Conservation (phyloP, 2,888 invertebrate species). For the Lacanobia wlatinum region DNA sequence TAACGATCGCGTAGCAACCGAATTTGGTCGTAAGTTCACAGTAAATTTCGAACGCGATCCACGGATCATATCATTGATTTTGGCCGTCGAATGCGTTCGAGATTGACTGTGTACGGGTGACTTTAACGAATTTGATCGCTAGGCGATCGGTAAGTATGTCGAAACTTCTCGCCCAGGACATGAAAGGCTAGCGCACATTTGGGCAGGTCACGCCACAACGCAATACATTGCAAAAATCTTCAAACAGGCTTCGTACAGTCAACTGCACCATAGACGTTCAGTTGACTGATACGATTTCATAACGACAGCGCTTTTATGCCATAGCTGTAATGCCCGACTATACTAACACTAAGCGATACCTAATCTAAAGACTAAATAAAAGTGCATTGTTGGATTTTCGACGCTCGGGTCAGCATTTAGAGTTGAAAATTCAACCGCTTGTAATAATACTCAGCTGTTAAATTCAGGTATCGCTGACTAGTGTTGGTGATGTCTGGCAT, state of each 20-base stretch:
- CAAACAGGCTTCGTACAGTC: too few relatives aligned
- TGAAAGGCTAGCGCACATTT: conserved; percentile 31
- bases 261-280: not conserved
- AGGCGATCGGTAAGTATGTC: too few relatives aligned
- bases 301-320: not conserved
- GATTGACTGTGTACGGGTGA: too few relatives aligned
- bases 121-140: too few relatives aligned
- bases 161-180: too few relatives aligned
- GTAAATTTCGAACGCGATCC: too few relatives aligned
- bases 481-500: not conserved
- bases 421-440: not conserved
- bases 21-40: too few relatives aligned
- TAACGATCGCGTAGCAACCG: too few relatives aligned
- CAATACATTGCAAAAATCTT: not conserved
- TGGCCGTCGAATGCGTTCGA: too few relatives aligned
- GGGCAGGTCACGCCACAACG: not conserved
- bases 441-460: not conserved
- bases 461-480: not conserved
- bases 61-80: too few relatives aligned
- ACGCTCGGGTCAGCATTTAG: not conserved
- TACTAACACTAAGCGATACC: not conserved
- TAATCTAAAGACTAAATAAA: not conserved
- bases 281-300: not conserved
- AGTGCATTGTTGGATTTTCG: not conserved
- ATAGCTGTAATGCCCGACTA: not conserved